Conservation (phyloP, 2,888 invertebrate genomes). For the Yponomeuta cagnagella region DNA sequence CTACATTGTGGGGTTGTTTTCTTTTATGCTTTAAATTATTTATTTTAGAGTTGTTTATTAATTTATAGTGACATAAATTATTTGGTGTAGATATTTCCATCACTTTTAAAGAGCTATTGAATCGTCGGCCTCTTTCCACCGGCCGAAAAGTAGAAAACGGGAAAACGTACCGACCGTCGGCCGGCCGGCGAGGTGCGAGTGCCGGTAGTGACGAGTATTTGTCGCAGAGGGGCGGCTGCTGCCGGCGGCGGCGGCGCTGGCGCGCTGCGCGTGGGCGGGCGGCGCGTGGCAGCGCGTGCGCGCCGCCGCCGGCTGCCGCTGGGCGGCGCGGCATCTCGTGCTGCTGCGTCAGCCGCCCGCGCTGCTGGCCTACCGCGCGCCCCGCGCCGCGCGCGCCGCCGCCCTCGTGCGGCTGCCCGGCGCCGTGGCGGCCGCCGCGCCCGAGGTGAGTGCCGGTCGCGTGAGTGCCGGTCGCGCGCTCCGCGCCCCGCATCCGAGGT, state of each 20-base stretch:
- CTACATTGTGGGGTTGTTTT: no score
- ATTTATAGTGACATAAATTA: no score
- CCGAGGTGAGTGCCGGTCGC: background rate
- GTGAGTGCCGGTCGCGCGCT: no score
- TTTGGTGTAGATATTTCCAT: no score
- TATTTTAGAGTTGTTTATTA: no score
- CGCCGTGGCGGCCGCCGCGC: background rate
- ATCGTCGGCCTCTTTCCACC: no score
- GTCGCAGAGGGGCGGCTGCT: conserved; percentile 42
- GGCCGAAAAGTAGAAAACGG: no score
- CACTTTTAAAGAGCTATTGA: no score
- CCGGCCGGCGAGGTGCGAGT: no score
- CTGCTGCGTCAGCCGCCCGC: conserved; percentile 41
- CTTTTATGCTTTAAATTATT: no score
- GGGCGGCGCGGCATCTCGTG: conserved; percentile 41
- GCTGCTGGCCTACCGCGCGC: conserved; percentile 53
- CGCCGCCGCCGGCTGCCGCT: conserved; percentile 18
- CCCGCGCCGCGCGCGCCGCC: conserved; percentile 21
- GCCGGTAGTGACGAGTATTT: no score
- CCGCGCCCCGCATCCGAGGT: background rate
- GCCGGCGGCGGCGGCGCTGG: conserved; percentile 23
- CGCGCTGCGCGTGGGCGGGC: conserved; percentile 28
- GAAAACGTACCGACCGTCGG: no score
- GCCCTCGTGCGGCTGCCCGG: background rate
- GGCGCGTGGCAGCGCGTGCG: conserved; percentile 49